Base-by-base conservation (phyloP, 2,888 invertebrate species). In the Temnothorax ravouxi region DNA sequence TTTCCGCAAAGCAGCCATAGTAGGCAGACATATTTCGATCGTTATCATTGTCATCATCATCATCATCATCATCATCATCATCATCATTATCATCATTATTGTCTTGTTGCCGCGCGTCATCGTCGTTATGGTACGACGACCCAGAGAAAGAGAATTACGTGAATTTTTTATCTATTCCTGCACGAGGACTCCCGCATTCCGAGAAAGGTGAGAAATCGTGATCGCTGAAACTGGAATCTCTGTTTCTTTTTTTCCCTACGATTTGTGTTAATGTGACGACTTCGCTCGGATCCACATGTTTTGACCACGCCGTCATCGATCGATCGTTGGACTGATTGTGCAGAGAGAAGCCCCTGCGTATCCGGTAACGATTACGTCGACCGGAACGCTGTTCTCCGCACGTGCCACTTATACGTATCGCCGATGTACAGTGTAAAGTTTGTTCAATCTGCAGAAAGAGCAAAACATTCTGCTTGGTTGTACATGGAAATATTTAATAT, bases 331-430 rank as follows among this genome's bases (percentile, higher is more conserved):
- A 80, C 59, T 72, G 69, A 25, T 25, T 25, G 25, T 25, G 25
- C n/a, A n/a, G n/a, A 66, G 79, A 59, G 80, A 84, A 84, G 41
- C 54, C 25, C n/a, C 50, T 59, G 69, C 74, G 62, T 83, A 85
- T 89, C 90, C 88, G 83, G 84, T 71, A 77, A 82, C 71, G 41
- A 86, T 89, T 85, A 86, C 72, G 79, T 86, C 86, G 59, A 88
- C 83, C 86, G 88, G 84, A 81, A 80, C 62, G 56, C 13, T 13
- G 69, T n/a, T 76, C 61, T 61, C 29, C 34, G 38, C 41, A 66
- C 62, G 38, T 25, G 67, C 44, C 11, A 47, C 15, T 69, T 67
- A 38, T 67, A 38, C 25, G 21, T 44, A 74, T 74, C 41, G n/a
- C 29, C 44, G 44, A 74, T n/a, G 44, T n/a, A 56, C 18, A 41